Evolutionary conservation across 2,888 invertebrate species (phyloP), one percentile per base, ranked within the genome.

Genomic region (Zaprionus obscuricornis): DNA sequence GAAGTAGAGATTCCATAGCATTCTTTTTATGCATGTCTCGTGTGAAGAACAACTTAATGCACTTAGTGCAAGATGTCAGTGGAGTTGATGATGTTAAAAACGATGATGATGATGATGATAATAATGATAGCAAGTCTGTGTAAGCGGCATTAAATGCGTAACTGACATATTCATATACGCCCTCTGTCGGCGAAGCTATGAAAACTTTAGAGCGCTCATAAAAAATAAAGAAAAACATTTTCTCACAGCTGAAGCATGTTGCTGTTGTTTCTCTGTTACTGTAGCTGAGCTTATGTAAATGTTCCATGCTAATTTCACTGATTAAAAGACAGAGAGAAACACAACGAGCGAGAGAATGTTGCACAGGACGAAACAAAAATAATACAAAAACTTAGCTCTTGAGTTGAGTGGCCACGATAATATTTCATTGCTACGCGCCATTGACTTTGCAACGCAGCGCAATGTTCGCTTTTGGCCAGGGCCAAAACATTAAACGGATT

Each of bases 41-140:
- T 72, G 71, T 57, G 82, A 67, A 73, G 74, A 88, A 89, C 89
- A 89, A 87, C 88, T 89, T 88, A 88, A 88, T 89, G 89, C 89
- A 89, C 89, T 89, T 89, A 89, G 86, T 65, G 79, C 56, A 50
- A 57, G 46, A 39, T 84, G 81, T 84, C 75, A 57, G 52, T 37
- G 40, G 62, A 68, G n/a, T n/a, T 59, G 46, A 31, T 47, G 45
- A 50, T 40, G 40, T 33, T 50, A 47, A n/a, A n/a, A n/a, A 16
- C 20, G 13, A 24, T 37, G 18, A 18, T 40, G 54, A 20, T 14
- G 43, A 34, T 56, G 63, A 37, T 14, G 26, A 34, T 11, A 31
- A 16, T 24, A 57, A 20, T 20, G 36, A n/a, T 11, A 33, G 43
- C 36, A 60, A 49, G 49, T 50, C 45, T 49, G 72, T 70, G 65